Evolutionary conservation across 2,113 vertebrate species (phyloP).

Genomic region (Petroica traversi): DNA sequence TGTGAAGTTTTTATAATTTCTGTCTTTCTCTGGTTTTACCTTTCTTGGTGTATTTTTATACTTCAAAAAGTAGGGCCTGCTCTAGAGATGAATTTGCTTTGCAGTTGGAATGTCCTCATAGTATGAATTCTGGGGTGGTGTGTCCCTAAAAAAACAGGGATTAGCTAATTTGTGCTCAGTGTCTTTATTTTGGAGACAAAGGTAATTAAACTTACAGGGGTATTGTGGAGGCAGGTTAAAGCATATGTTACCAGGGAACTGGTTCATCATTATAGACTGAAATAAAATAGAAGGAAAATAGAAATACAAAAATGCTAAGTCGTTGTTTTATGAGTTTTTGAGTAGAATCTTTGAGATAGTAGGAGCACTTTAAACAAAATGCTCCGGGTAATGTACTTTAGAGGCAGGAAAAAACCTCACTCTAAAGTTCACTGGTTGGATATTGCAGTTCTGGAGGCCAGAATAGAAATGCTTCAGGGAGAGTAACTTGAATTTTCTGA

Average conservation of each 20-base stretch:
- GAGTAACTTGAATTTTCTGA: not conserved
- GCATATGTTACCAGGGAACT: not conserved
- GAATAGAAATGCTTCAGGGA: not conserved
- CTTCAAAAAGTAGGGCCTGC: rapidly evolving
- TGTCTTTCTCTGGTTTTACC: not conserved
- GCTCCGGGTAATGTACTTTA: not conserved
- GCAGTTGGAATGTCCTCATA: not conserved
- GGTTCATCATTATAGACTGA: not conserved
- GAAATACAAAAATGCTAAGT: not conserved
- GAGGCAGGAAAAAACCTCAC: not conserved
- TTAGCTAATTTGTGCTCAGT: not conserved
- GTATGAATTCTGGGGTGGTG: not conserved
- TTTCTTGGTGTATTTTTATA: not conserved
- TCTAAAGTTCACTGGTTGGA: not conserved
- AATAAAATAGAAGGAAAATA: not conserved
- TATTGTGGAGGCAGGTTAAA: not conserved
- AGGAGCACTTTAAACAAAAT: not conserved
- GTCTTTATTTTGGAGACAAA: rapidly evolving
- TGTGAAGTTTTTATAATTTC: rapidly evolving
- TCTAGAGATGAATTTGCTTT: not conserved
- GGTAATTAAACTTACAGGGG: not conserved
- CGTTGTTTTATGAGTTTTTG: not conserved
- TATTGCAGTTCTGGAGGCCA: not conserved
- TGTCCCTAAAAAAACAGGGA: not conserved
- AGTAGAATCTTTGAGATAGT: not conserved